Base-by-base conservation (phyloP, 2,113 vertebrate species). In the Tympanuchus pallidicinctus region DNA sequence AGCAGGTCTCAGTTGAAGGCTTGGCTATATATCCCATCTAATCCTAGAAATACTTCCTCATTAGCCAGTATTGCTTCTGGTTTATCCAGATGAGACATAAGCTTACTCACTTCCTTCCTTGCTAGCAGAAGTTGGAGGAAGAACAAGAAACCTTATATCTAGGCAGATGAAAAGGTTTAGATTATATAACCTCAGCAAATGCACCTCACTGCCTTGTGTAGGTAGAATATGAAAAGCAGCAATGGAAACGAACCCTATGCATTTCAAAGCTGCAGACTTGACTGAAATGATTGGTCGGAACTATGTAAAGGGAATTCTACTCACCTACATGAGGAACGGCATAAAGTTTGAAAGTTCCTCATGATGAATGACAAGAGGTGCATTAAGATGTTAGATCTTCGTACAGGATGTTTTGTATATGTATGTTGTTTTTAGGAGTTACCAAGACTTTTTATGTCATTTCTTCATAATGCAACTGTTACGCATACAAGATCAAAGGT, bases 1-100 rank as follows among this genome's bases (percentile, higher is more conserved):
- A 18, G 47, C 45, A 50, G 34, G 25, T 47, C 34, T 92, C 17
- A 48, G 65, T 75, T 82, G 67, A 85, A 89, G 40, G 3, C 28
- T 73, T 56, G 21, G 3, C 85, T 82, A 17, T 69, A 38, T 60
- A 60, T 34, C 79, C 79, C 8, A 82, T 74, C 63, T 94, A 71
- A 89, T 81, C 66, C 45, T 47, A 59, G 34, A 73, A 92, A 34
- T 86, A 80, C 72, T 88, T 92, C 34, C 75, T 91, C 50, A 50
- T 91, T 86, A 85, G 56, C 85, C 56, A 52, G 10, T 89, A 63
- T 63, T 64, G n/a, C 36, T 89, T 92, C 59, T 56, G 67, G 43
- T 91, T 94, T 89, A 66, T 83, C 50, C 74, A 93, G 48, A 59
- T 89, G 57, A 84, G 48, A 69, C 10, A 7, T 78, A 93, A 87